Evolutionary conservation across 2,888 invertebrate genomes (phyloP), one percentile per base, ranked within the genome.

Genomic region (Cephus rjabovi): DNA sequence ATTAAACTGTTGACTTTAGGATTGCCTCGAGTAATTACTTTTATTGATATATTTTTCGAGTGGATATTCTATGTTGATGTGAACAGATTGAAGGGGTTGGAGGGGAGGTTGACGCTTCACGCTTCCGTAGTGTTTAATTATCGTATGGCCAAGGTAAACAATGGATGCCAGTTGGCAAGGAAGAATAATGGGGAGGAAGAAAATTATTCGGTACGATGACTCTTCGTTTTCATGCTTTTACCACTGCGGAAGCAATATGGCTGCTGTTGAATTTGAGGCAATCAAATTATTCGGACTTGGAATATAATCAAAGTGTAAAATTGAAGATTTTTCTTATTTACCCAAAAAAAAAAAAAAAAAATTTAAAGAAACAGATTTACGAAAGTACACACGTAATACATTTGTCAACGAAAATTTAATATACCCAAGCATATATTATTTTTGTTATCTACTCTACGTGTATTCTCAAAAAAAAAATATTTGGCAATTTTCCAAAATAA

Each of bases 121-220:
- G 71, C 56, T 56, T 56, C 23, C 23, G 71, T 34, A 12, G 31
- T 34, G 71, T 71, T 71, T 71, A 71, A 71, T 71, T 71, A 71
- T 71, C 71, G 33, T 31, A 71, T 23, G 31, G 33, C 33, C 4
- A 31, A 34, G 71, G 71, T 34, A 71, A 71, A 71, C 71, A 71
- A 71, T 71, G 71, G 31, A 15, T 71, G 12, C 33, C 31, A 71
- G 34, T 33, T 34, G 71, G 71, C 31, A 12, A 34, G 71, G 71
- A 34, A 71, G 71, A 35, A 35, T 31, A 40, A 73, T 74, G 37
- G 33, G 77, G 69, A 79, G 33, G 77, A 69, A 77, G 69, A 75
- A 75, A 80, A 77, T 77, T 35, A 77, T 77, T 80, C 75, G 79
- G 76, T 69, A 33, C 73, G 76, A 79, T 80, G 79, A 79, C 79